Evolutionary conservation across 2,888 invertebrate genomes (phyloP).

Genomic region (Venustoraphidia nigricollis): DNA sequence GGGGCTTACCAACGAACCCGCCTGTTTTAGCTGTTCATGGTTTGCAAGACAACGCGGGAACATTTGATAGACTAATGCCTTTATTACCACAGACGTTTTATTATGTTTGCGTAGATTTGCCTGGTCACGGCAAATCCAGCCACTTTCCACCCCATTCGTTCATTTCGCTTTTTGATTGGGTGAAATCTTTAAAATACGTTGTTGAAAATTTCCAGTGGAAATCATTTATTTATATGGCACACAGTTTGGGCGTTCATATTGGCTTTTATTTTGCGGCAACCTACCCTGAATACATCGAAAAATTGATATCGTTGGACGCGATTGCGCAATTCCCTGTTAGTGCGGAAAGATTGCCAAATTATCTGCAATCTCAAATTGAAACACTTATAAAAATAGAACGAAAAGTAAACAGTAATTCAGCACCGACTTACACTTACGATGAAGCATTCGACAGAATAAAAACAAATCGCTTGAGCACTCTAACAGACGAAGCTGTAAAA

Average conservation of each 20-base stretch:
- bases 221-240: constrained; percentile 23
- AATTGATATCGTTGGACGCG: constrained; percentile 29
- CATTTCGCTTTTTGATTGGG: constrained; percentile 25
- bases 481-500: constrained; percentile 31
- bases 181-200: constrained; percentile 22
- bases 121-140: constrained; percentile 43
- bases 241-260: constrained; percentile 35
- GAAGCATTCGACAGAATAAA: constrained; percentile 32
- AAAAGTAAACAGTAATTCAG: constrained; percentile 13
- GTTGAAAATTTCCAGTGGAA: constrained; percentile 19
- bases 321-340: constrained; percentile 18
- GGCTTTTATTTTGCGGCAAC: constrained; percentile 24
- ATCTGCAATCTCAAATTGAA: constrained; percentile 24
- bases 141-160: constrained; percentile 27
- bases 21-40: constrained; percentile 44
- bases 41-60: constrained; percentile 38
- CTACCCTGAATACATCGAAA: constrained; percentile 27
- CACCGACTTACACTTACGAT: constrained; percentile 27
- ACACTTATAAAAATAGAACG: constrained; percentile 20
- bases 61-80: constrained; percentile 39
- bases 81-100: constrained; percentile 30
- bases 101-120: constrained; percentile 36
- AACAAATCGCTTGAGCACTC: constrained; percentile 22
- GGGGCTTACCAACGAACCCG: constrained; percentile 37
- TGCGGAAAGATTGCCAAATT: constrained; percentile 15